These are phyloP conservation scores for Seira musarum DNA, from an alignment of 2,888 invertebrate genomes.

Conservation along the genomic window DNA sequence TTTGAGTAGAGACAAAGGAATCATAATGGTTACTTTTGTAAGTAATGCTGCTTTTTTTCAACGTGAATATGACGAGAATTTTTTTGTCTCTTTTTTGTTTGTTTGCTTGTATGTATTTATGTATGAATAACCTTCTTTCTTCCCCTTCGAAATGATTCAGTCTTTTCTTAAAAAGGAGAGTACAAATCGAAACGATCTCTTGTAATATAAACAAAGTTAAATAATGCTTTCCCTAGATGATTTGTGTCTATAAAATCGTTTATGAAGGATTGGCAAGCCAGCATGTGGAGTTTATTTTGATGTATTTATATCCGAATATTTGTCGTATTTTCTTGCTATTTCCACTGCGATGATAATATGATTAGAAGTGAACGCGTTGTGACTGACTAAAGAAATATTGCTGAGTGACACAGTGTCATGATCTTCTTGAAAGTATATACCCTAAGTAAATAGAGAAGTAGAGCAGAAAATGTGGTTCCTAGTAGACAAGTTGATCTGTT, in stretches of 20 bases:
- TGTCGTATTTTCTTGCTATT: too few species aligned
- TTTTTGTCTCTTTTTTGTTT: constrained; percentile 26
- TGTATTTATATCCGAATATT: too few species aligned
- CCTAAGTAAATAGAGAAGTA: too few species aligned
- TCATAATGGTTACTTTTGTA: neutral
- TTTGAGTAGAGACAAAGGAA: too few species aligned
- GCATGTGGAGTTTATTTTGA: neutral
- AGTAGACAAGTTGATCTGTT: too few species aligned
- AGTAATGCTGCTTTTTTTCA: constrained; percentile 22
- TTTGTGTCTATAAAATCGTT: too few species aligned
- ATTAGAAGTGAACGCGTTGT: constrained; percentile 42
- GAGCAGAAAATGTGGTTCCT: too few species aligned
- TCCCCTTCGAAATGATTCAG: constrained; percentile 50
- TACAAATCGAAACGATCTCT: constrained; percentile 42
- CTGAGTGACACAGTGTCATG: too few species aligned
- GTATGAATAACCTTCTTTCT: too few species aligned
- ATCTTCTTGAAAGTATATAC: too few species aligned
- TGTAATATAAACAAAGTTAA: neutral
- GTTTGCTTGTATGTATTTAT: constrained; percentile 1
- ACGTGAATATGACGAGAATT: constrained; percentile 24
- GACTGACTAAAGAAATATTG: constrained; percentile 25
- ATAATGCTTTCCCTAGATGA: too few species aligned
- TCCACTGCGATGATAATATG: too few species aligned
- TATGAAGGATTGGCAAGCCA: constrained; percentile 31
- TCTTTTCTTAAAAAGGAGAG: constrained; percentile 58